Evolutionary conservation across 1,140 invertebrate genomes (phyloP), one percentile per base, ranked within the genome.

Genomic region (Lamellibrachia luymesi): DNA sequence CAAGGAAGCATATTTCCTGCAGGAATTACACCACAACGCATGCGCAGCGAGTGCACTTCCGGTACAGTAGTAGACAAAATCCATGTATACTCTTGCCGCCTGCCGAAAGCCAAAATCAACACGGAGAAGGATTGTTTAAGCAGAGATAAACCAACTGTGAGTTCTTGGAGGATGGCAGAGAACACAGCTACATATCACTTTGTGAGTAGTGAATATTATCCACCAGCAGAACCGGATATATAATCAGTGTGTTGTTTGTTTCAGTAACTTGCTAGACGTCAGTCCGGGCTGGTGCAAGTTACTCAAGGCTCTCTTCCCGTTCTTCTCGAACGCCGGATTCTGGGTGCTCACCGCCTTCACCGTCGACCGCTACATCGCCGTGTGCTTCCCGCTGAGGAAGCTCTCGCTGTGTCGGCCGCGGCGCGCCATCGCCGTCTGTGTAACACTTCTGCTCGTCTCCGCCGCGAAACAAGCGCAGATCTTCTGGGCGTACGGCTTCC

Each of bases 341-440:
- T 93, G 93, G 93, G n/a, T 93, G 89, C 52, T 93, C 22, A 27
- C 92, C 13, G 52, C 92, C 49, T 80, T 93, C 50, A 93, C 93
- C 13, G 8, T 51, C 89, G 93, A 93, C 80, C 93, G 93, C 51
- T 93, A 52, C 51, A 52, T 92, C 17, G 93, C 93, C 50, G 93
- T 93, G 92, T 93, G 93, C 51, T 80, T 80, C n/a, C 93, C 93
- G 7, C 80, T 92, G 92, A 91, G 50, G 90, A 91, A 91, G 90
- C 13, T 13, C 25, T 17, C 17, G 49, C 90, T 91, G 50, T 91
- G 90, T n/a, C 38, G 49, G 25, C 49, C 90, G 25, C 38, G 49
- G 17, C 5, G 90, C 4, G 90, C 90, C 90, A 50, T 50, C 27
- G 49, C 50, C 10, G 90, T 51, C 90, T 91, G 90, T 25, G 49